These are phyloP conservation scores for Bradypodion ventrale DNA, from an alignment of 2,797 vertebrate species.

Conservation along the genomic window DNA sequence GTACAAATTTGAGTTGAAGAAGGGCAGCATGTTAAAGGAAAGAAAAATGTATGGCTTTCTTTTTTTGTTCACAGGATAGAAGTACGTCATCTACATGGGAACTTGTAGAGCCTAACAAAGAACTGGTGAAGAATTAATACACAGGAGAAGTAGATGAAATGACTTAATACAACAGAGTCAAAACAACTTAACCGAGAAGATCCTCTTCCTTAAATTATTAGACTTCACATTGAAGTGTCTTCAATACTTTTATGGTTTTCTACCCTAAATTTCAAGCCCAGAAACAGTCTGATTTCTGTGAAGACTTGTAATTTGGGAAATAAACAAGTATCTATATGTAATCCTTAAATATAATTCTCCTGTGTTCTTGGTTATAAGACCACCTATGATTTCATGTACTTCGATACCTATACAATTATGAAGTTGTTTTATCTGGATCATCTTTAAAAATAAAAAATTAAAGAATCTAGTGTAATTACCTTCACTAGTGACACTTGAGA, in stretches of 20 bases:
- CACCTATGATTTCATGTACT: background rate
- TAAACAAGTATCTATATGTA: background rate
- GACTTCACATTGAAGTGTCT: background rate
- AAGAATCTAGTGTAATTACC: background rate
- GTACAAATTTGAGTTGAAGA: background rate
- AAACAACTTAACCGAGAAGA: background rate
- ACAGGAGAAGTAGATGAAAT: background rate
- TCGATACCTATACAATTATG: background rate
- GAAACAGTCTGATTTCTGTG: background rate
- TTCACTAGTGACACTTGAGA: background rate
- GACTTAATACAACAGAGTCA: background rate
- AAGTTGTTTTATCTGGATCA: background rate
- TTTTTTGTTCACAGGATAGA: conserved; percentile 79
- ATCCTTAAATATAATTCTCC: background rate
- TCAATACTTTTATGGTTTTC: background rate
- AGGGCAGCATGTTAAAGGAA: too few species aligned
- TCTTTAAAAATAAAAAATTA: too few species aligned
- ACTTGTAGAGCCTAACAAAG: conserved; percentile 62
- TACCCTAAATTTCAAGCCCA: background rate
- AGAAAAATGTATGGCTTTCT: background rate
- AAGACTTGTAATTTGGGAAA: background rate
- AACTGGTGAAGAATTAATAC: conserved; percentile 41
- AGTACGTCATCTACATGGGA: conserved; percentile 87
- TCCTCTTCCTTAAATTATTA: background rate
- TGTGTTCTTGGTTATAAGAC: background rate